Evolutionary conservation across 2,888 invertebrate genomes (phyloP).

Genomic region (Romanomermis culicivorax): DNA sequence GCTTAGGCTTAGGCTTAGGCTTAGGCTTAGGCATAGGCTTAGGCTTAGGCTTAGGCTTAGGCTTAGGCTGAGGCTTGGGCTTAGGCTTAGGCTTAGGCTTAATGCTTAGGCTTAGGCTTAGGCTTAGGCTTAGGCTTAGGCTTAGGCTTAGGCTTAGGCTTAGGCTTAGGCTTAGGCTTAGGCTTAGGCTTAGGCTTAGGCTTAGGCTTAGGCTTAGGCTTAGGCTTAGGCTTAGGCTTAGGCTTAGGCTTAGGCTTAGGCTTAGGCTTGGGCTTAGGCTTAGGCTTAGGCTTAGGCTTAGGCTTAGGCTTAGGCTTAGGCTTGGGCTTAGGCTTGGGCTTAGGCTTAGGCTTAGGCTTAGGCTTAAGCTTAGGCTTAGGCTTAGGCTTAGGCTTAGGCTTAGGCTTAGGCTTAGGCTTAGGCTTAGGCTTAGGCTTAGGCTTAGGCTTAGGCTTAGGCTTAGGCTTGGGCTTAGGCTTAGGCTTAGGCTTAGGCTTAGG

Average conservation of each 20-base stretch:
- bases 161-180: constrained; percentile 9
- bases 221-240: constrained; percentile 13
- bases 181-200: constrained; percentile 9
- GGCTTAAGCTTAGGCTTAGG: constrained; percentile 6
- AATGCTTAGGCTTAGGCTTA: no score
- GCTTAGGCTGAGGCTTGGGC: no score
- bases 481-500: constrained; percentile 6
- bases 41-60: constrained; percentile 9
- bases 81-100: no score
- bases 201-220: constrained; percentile 1
- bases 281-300: not conserved
- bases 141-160: constrained; percentile 8
- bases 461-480: no score
- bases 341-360: constrained; percentile 7
- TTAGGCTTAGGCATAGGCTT: constrained; percentile 6
- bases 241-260: constrained; percentile 13
- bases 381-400: constrained; percentile 6
- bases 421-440: constrained; percentile 1
- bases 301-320: constrained; percentile 12
- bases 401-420: constrained; percentile 7
- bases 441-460: constrained; percentile 6
- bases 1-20: constrained; percentile 7
- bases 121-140: constrained; percentile 10
- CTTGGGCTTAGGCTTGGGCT: no score
- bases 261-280: not conserved